Evolutionary conservation across 2,888 invertebrate genomes (phyloP).

Genomic region (Pelosia muscerda): DNA sequence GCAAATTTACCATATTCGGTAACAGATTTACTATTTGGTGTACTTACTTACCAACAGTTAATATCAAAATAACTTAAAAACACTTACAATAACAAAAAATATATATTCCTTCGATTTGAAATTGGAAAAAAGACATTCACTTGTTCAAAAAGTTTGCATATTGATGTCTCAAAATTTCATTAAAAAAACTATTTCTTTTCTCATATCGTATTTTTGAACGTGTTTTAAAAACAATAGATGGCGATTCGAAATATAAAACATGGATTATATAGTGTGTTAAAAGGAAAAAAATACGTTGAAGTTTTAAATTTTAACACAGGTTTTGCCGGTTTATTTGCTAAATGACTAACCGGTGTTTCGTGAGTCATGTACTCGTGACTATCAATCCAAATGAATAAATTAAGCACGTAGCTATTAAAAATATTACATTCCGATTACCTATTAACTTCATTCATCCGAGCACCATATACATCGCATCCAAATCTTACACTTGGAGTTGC

Average conservation of each 20-base stretch:
- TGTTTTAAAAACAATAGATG: background rate
- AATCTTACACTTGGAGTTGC: background rate
- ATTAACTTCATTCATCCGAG: background rate
- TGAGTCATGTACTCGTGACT: constrained; percentile 2
- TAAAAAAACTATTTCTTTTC: constrained; percentile 6
- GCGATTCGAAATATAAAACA: constrained; percentile 11
- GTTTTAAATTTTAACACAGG: constrained; percentile 12
- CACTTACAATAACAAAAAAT: too few species aligned
- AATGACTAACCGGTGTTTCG: background rate
- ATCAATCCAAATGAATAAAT: background rate
- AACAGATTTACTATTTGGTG: too few species aligned
- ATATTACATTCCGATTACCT: background rate
- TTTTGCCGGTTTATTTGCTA: background rate
- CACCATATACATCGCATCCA: background rate
- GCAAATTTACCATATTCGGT: too few species aligned
- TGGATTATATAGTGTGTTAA: constrained; percentile 8
- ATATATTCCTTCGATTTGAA: too few species aligned
- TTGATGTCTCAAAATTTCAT: too few species aligned
- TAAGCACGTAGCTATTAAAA: background rate
- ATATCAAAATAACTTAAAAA: too few species aligned
- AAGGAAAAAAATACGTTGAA: background rate
- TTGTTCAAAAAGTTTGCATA: too few species aligned
- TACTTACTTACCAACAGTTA: too few species aligned
- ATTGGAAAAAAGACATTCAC: too few species aligned
- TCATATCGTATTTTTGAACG: background rate